Evolutionary conservation across 2,888 invertebrate species (phyloP).

Genomic region (Noctua fimbriata): DNA sequence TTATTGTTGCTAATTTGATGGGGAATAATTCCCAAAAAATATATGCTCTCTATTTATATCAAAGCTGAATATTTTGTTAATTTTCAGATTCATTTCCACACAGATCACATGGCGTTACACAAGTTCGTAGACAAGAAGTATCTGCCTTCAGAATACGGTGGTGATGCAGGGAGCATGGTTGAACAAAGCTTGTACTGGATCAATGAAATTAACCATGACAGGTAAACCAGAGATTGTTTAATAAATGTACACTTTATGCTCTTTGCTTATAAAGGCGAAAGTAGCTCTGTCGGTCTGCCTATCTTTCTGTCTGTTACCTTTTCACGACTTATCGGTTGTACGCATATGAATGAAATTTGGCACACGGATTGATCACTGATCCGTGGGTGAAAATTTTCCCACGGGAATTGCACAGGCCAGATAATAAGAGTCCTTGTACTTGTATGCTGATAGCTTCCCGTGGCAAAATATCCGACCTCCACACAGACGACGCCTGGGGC

Average conservation of each 20-base stretch:
- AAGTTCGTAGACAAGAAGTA: slow-evolving; percentile 91
- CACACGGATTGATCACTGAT: not conserved
- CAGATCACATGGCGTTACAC: slow-evolving; percentile 90
- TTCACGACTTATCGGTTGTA: not conserved
- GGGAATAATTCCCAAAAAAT: not conserved
- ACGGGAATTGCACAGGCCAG: not conserved
- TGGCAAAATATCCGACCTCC: not conserved
- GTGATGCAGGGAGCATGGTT: slow-evolving; percentile 89
- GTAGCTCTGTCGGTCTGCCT: not conserved
- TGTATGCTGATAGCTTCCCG: not conserved
- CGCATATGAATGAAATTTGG: too few relatives aligned
- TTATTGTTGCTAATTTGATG: not conserved
- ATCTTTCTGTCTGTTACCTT: not conserved
- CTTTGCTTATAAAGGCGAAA: not conserved
- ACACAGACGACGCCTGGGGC: not conserved
- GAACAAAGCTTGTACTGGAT: slow-evolving; percentile 90
- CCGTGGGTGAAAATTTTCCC: not conserved
- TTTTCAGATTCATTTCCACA: slow-evolving; percentile 92
- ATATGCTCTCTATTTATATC: not conserved
- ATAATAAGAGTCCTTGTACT: not conserved
- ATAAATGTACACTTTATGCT: not conserved
- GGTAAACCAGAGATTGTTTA: slow-evolving; percentile 32
- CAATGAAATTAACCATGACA: slow-evolving; percentile 66
- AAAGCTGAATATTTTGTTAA: not conserved
- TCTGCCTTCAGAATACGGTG: slow-evolving; percentile 92